phyloP scores from a whole-genome alignment of 2,797 vertebrate species.

The Merluccius polli region DNA sequence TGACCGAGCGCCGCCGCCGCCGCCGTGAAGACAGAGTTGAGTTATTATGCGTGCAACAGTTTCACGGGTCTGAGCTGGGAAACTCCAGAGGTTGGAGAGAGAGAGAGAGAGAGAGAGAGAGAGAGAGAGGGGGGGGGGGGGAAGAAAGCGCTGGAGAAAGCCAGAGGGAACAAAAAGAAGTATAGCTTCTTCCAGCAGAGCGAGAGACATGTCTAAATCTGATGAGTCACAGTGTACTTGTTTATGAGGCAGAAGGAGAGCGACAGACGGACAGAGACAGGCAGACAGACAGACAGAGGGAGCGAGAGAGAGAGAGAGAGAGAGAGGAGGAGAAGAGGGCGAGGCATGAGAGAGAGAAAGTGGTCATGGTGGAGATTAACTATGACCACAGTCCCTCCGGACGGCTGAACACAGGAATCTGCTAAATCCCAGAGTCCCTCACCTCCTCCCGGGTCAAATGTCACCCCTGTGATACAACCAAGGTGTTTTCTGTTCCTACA shows the following conservation, averaged over 20 bases:
- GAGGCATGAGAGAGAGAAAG: constrained; percentile 9
- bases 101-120: background rate
- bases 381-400: constrained; percentile 30
- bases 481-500: constrained; percentile 17
- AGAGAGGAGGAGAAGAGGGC: constrained; percentile 17
- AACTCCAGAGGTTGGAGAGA: constrained; percentile 19
- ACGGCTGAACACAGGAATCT: constrained; percentile 42
- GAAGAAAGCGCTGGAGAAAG: background rate
- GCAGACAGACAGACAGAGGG: background rate
- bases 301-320: constrained; percentile 3
- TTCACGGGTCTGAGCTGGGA: constrained; percentile 29
- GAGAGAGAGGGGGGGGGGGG: too few species aligned
- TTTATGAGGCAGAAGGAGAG: background rate
- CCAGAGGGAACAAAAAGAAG: background rate
- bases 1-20: constrained; percentile 5
- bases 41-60: constrained; percentile 40
- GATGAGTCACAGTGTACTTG: background rate
- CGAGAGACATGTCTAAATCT: background rate
- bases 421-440: constrained; percentile 39
- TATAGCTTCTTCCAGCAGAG: background rate
- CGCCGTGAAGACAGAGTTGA: background rate
- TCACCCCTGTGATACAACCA: constrained; percentile 29
- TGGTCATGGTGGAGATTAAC: constrained; percentile 28
- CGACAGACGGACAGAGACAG: background rate
- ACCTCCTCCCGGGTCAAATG: constrained; percentile 6